These are phyloP conservation scores for Synaphobranchus kaupii DNA, from an alignment of 2,797 vertebrate species.

Conservation along the genomic window DNA sequence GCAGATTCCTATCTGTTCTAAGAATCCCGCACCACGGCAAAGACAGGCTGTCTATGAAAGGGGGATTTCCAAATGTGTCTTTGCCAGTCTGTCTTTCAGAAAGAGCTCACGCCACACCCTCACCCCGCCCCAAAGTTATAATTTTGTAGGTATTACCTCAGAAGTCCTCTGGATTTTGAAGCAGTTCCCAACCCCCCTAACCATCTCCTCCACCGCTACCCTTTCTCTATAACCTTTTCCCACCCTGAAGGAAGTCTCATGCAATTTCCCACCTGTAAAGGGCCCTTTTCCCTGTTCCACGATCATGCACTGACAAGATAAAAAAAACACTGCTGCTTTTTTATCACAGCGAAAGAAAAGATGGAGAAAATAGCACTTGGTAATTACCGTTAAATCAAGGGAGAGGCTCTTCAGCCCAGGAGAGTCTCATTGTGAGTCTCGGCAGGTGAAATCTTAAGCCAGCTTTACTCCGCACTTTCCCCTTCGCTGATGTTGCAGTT, in stretches of 20 bases:
- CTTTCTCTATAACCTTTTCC: constrained; percentile 33
- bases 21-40: constrained; percentile 56
- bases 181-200: constrained; percentile 47
- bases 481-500: constrained; percentile 72
- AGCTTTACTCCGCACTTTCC: constrained; percentile 20
- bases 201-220: background rate
- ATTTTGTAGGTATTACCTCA: constrained; percentile 37
- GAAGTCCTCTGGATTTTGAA: constrained; percentile 48
- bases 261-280: constrained; percentile 71
- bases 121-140: constrained; percentile 27
- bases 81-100: constrained; percentile 41
- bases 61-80: constrained; percentile 49
- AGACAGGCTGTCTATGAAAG: constrained; percentile 51
- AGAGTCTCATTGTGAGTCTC: constrained; percentile 31
- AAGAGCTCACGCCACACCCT: constrained; percentile 26
- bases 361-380: constrained; percentile 69
- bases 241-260: constrained; percentile 57
- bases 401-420: constrained; percentile 47
- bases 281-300: constrained; percentile 66
- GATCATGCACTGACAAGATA: constrained; percentile 76
- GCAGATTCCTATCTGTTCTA: constrained; percentile 17
- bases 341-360: constrained; percentile 62
- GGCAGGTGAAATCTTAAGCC: constrained; percentile 31
- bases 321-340: constrained; percentile 71
- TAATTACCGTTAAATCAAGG: constrained; percentile 79